Percentiles rank a stretch among this genome's conserved stretches.
These are phyloP conservation scores for Sphaerodactylus townsendi DNA, from an alignment of 2,113 vertebrate genomes.

Conservation along the genomic window DNA sequence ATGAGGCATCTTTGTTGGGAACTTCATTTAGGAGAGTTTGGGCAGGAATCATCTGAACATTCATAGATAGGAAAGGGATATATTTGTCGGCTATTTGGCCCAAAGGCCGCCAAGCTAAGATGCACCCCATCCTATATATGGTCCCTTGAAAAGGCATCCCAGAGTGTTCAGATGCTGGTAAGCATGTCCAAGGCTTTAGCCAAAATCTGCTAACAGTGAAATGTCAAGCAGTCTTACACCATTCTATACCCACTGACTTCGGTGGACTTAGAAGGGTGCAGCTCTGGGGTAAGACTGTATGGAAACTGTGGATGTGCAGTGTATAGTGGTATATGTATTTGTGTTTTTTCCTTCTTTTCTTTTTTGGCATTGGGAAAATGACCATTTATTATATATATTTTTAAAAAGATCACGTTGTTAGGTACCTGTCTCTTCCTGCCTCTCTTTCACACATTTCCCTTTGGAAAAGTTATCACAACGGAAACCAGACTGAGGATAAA, in stretches of 20 bases:
- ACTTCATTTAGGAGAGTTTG: slow-evolving; percentile 20
- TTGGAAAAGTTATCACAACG: background rate
- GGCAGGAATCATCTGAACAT: background rate
- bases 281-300: too few species aligned
- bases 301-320: too few species aligned
- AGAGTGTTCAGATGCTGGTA: background rate
- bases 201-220: background rate
- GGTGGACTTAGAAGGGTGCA: too few species aligned
- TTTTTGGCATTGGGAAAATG: too few species aligned
- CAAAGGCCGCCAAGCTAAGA: slow-evolving; percentile 14
- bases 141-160: background rate
- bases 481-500: background rate
- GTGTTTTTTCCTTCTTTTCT: too few species aligned
- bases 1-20: slow-evolving; percentile 1
- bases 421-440: background rate
- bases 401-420: background rate
- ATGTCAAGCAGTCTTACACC: too few species aligned
- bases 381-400: too few species aligned
- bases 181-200: background rate
- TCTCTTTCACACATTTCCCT: background rate
- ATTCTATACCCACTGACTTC: too few species aligned
- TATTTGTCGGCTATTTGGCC: slow-evolving; percentile 16
- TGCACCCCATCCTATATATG: background rate
- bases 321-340: too few species aligned
- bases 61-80: background rate